Conservation (phyloP, 2,797 vertebrate species). For the Lutjanus argentimaculatus region DNA sequence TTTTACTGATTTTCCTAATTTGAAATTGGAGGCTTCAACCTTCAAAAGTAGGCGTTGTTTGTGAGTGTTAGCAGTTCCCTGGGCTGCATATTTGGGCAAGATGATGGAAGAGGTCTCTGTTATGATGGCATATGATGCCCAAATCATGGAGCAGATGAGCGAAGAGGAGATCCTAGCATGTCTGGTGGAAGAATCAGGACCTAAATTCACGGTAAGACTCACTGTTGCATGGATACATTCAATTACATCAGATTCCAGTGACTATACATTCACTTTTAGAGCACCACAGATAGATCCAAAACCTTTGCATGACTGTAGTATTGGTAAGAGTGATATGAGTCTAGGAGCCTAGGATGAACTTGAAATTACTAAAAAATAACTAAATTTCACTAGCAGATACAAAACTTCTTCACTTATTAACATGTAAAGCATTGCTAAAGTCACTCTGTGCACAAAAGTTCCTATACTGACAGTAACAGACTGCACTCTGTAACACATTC, state of each 20-base stretch:
- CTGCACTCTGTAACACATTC: slow-evolving; percentile 11
- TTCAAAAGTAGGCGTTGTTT: not conserved
- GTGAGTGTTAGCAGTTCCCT: not conserved
- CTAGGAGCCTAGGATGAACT: too few relatives aligned
- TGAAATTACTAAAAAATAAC: too few relatives aligned
- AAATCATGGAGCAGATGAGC: slow-evolving; percentile 88
- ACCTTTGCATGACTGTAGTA: not conserved
- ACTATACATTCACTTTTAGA: not conserved
- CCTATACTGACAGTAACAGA: not conserved
- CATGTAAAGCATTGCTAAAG: not conserved
- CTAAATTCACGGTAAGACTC: slow-evolving; percentile 79
- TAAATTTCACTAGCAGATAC: not conserved
- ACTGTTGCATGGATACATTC: too few relatives aligned
- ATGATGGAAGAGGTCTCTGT: slow-evolving; percentile 96
- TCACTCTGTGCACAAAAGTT: too few relatives aligned
- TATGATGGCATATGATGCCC: slow-evolving; percentile 87
- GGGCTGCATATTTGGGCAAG: slow-evolving; percentile 56
- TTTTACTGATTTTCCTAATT: not conserved
- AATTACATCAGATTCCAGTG: too few relatives aligned
- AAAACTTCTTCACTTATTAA: not conserved
- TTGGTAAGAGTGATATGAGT: not conserved
- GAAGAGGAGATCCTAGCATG: slow-evolving; percentile 92
- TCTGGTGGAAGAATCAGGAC: slow-evolving; percentile 89
- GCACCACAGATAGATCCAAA: not conserved
- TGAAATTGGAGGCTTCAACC: not conserved